phyloP scores from a whole-genome alignment of 2,888 invertebrate genomes.

The Noctua pronuba region DNA sequence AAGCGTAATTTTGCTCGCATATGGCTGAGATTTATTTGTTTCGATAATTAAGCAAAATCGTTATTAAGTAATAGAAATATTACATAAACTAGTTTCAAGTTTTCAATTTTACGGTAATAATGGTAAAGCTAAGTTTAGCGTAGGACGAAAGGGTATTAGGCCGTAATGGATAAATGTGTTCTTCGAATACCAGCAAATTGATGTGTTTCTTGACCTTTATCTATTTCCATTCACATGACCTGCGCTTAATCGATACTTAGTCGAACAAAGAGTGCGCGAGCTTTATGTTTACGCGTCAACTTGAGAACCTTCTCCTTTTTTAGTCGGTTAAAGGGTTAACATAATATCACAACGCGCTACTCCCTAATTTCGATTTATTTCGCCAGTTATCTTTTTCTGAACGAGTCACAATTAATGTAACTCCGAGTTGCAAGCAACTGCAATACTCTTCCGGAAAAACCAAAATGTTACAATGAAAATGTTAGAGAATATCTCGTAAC shows the following conservation, averaged over 20 bases:
- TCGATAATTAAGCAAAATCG: neutral
- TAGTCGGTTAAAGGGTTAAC: neutral
- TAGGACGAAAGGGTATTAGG: neutral
- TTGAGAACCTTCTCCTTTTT: neutral
- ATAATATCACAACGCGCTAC: neutral
- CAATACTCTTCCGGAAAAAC: neutral
- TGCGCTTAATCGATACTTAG: slow-evolving; percentile 35
- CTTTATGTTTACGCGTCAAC: neutral
- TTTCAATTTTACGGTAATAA: neutral
- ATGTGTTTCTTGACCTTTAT: slow-evolving; percentile 16
- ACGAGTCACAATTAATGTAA: neutral
- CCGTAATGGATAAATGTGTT: neutral
- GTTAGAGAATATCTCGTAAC: neutral
- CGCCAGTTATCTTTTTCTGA: neutral
- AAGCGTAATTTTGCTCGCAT: neutral
- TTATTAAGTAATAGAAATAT: neutral
- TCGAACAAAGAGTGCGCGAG: neutral
- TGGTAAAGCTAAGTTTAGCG: neutral
- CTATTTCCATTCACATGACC: slow-evolving; percentile 19
- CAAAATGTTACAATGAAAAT: too few species aligned
- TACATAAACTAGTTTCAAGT: too few species aligned
- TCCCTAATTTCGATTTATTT: neutral
- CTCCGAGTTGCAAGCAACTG: neutral
- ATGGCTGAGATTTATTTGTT: neutral
- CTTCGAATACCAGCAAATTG: slow-evolving; percentile 11